Conservation (phyloP, 2,797 vertebrate species). For the Benthosema pterotum region DNA sequence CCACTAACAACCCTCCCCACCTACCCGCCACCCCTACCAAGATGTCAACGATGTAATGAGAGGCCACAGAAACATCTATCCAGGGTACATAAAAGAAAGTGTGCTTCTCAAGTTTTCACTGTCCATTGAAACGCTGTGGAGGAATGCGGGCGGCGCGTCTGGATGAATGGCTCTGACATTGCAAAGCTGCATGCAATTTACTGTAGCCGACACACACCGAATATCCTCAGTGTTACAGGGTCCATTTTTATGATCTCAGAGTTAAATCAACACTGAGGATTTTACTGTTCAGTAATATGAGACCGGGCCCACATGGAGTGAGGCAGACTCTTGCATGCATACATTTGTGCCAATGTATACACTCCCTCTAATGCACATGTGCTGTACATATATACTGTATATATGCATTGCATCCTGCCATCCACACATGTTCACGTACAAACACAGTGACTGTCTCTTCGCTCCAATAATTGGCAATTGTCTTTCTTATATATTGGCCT, state of each 20-base stretch:
- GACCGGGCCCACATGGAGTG: slow-evolving; percentile 55
- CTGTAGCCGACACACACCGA: slow-evolving; percentile 59
- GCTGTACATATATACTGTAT: neutral
- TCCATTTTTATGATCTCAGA: too few species aligned
- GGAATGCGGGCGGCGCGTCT: slow-evolving; percentile 63
- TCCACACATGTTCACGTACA: slow-evolving; percentile 2
- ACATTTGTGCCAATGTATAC: slow-evolving; percentile 2
- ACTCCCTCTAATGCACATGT: slow-evolving; percentile 7
- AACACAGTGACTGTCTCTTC: slow-evolving; percentile 23
- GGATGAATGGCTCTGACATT: slow-evolving; percentile 64
- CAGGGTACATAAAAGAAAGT: slow-evolving; percentile 41
- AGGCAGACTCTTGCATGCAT: slow-evolving; percentile 8
- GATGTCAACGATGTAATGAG: slow-evolving; percentile 46
- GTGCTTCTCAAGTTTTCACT: slow-evolving; percentile 63
- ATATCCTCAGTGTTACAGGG: too few species aligned
- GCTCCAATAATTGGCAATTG: slow-evolving; percentile 20
- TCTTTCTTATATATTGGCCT: slow-evolving; percentile 17
- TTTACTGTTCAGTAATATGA: slow-evolving; percentile 60
- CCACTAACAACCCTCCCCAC: slow-evolving; percentile 1
- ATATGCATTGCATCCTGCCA: neutral
- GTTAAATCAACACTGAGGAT: too few species aligned
- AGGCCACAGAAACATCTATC: slow-evolving; percentile 43
- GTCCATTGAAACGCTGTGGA: slow-evolving; percentile 60
- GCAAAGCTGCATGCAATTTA: slow-evolving; percentile 72
- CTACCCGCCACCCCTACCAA: slow-evolving; percentile 35